These are phyloP conservation scores for Delia radicum DNA, from an alignment of 1,140 invertebrate species.

Conservation along the genomic window DNA sequence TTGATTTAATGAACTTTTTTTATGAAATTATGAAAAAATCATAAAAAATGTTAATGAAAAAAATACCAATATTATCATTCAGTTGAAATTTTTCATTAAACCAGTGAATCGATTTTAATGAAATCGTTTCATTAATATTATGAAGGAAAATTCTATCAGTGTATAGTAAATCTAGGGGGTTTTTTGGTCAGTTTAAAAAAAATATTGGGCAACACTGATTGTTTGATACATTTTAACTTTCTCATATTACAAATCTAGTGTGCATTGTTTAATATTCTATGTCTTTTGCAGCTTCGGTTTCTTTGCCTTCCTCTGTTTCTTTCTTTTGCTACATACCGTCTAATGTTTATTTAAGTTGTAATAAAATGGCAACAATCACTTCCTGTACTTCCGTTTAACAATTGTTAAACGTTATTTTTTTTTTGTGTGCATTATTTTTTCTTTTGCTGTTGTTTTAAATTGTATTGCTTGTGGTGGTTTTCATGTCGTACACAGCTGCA, in stretches of 20 bases:
- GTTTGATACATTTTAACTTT: too few species aligned
- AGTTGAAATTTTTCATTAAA: too few species aligned
- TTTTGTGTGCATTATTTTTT: neutral
- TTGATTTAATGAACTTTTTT: too few species aligned
- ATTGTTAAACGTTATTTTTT: slow-evolving; percentile 10
- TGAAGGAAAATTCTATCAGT: too few species aligned
- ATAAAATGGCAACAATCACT: slow-evolving; percentile 12
- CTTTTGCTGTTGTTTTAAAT: neutral
- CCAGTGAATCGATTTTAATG: too few species aligned
- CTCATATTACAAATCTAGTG: neutral
- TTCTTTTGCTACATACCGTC: neutral
- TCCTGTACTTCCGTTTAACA: slow-evolving; percentile 9
- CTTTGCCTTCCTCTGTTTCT: neutral
- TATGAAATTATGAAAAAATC: too few species aligned
- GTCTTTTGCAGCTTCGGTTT: neutral
- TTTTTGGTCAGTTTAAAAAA: too few species aligned
- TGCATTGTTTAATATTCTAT: neutral
- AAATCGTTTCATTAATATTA: too few species aligned
- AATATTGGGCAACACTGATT: too few species aligned
- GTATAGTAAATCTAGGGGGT: too few species aligned
- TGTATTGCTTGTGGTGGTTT: neutral
- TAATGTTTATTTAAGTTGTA: slow-evolving; percentile 2
- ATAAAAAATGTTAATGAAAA: too few species aligned
- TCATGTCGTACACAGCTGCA: neutral
- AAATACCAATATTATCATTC: too few species aligned